Percentiles rank a stretch among this genome's conserved stretches.
phyloP scores from a whole-genome alignment of 2,888 invertebrate genomes.

The Arctia plantaginis region DNA sequence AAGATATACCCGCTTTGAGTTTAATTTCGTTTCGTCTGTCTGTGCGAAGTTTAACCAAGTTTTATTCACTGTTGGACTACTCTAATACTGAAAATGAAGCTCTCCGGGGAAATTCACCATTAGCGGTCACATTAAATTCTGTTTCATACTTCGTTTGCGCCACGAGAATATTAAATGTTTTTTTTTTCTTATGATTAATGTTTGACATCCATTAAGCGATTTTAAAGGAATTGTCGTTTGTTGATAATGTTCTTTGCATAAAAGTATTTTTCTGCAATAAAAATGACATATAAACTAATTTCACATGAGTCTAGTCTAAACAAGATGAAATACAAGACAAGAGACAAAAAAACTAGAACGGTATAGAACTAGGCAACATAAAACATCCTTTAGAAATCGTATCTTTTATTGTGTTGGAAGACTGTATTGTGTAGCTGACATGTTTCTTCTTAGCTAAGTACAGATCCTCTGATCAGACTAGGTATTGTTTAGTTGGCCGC shows the following conservation, averaged over 20 bases:
- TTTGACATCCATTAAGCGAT: conserved; percentile 1
- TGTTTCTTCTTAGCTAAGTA: background rate
- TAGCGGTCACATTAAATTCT: conserved; percentile 77
- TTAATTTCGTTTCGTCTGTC: conserved; percentile 58
- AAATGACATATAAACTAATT: background rate
- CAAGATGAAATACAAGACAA: background rate
- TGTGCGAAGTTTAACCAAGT: conserved; percentile 63
- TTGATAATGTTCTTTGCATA: background rate
- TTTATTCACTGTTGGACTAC: conserved; percentile 54
- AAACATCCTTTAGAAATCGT: background rate
- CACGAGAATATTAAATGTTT: conserved; percentile 46
- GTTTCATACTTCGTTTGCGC: conserved; percentile 71
- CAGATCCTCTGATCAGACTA: background rate
- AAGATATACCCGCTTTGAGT: conserved; percentile 33
- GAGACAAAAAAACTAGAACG: background rate
- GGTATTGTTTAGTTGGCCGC: too few species aligned
- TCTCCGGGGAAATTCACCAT: conserved; percentile 79
- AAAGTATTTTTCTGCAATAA: background rate
- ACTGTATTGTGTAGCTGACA: background rate
- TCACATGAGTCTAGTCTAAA: background rate
- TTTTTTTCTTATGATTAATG: conserved; percentile 26
- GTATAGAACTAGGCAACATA: background rate
- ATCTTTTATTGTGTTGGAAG: background rate
- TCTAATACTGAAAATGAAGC: conserved; percentile 72
- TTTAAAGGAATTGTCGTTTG: background rate